Conservation (phyloP, 2,888 invertebrate species). For the Chydorus sphaericus region DNA sequence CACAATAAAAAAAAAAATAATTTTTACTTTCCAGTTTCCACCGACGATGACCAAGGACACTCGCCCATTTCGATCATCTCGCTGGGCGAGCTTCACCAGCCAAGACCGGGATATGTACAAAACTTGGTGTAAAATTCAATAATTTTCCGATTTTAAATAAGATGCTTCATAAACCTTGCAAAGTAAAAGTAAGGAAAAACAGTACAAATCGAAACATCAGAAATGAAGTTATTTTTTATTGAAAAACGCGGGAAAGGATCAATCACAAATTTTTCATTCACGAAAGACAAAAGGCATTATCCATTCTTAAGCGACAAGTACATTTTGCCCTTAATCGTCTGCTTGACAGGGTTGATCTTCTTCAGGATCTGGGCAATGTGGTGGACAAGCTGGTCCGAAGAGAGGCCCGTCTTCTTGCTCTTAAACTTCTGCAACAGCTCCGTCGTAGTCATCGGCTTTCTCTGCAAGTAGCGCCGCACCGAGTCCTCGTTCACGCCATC, state of each 20-base stretch:
- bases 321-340: constrained; percentile 85
- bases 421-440: constrained; percentile 90
- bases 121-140: too few relatives aligned
- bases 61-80: neutral
- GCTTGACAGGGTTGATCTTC: constrained; percentile 82
- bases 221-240: too few relatives aligned
- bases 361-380: constrained; percentile 90
- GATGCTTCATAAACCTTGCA: too few relatives aligned
- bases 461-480: constrained; percentile 79
- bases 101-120: too few relatives aligned
- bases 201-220: too few relatives aligned
- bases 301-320: constrained; percentile 80
- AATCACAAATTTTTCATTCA: too few relatives aligned
- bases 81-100: neutral
- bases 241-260: too few relatives aligned
- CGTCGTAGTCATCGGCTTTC: constrained; percentile 96
- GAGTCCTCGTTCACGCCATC: constrained; percentile 88
- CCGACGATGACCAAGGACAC: neutral
- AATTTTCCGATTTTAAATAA: too few relatives aligned
- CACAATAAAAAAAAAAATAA: too few relatives aligned
- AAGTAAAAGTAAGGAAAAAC: too few relatives aligned
- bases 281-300: too few relatives aligned
- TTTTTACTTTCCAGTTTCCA: too few relatives aligned
- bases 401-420: constrained; percentile 78
- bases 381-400: constrained; percentile 78